Conservation (phyloP, 1,140 invertebrate species). For the Drosophila nebulosa region DNA sequence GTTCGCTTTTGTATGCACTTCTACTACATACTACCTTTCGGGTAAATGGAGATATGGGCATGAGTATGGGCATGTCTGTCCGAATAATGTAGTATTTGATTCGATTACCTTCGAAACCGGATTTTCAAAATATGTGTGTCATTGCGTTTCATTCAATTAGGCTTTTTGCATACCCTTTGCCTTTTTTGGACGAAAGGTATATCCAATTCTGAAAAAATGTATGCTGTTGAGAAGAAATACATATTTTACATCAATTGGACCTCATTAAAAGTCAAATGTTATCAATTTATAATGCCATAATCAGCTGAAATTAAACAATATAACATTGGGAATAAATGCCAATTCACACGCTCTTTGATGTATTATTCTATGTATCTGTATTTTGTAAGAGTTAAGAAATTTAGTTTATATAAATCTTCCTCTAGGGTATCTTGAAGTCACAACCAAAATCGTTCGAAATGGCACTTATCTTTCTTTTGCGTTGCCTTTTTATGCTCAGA, state of each 20-base stretch:
- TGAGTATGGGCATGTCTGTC: conserved; percentile 9
- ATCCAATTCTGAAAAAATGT: neutral
- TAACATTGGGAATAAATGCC: no score
- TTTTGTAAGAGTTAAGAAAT: no score
- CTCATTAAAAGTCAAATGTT: no score
- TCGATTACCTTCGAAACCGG: conserved; percentile 69
- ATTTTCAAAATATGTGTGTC: conserved; percentile 63
- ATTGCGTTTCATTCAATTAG: conserved; percentile 26
- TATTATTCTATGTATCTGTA: no score
- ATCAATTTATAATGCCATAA: no score
- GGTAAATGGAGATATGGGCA: no score
- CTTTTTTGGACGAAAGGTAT: neutral
- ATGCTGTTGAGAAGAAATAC: no score
- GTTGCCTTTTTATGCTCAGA: neutral
- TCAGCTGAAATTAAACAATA: no score
- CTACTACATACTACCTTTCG: conserved; percentile 1
- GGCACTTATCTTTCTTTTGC: neutral
- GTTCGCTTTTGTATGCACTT: conserved; percentile 14
- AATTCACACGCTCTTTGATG: no score
- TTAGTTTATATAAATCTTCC: no score
- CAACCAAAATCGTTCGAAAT: neutral
- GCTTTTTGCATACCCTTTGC: neutral
- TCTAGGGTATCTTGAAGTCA: neutral
- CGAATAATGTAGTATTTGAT: conserved; percentile 34
- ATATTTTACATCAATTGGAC: no score